Evolutionary conservation across 2,888 invertebrate species (phyloP), one percentile per base, ranked within the genome.

Genomic region (Sphecodes monilicornis): DNA sequence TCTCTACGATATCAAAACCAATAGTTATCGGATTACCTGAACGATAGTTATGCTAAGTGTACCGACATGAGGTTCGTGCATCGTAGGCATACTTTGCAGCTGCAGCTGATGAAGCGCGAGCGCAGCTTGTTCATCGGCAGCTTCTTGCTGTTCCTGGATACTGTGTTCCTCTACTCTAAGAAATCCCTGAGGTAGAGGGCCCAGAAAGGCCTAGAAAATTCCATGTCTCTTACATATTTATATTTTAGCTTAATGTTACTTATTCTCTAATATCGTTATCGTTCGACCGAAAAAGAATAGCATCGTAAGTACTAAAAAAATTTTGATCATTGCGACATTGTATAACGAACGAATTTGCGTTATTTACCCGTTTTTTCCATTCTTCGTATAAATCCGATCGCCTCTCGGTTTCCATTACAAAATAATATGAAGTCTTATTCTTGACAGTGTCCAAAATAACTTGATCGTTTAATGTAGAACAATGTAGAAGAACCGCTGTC

Each of bases 41-140:
- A 97, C 97, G 85, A 98, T 96, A 22, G 98, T 98, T 90, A 98
- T 97, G 93, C 97, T 98, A 60, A 98, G 96, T 81, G 97, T 96
- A 5, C 98, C 98, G 41, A 96, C 92, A 0, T 95, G 95, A 0
- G 95, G 95, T 0, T 95, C 96, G 0, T 95, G 95, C 79, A 95
- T 92, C 92, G 94, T 94, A 90, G 83, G 96, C 94, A 93, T 96
- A 95, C 85, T 96, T 94, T 88, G 95, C 94, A 92, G 95, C 90
- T 97, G 97, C 85, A 93, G 82, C 74, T 97, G 97, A 89, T 97
- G 97, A 43, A 97, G 93, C 54, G 97, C 97, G 68, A 97, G 93
- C 0, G 97, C 97, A 18, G 98, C 97, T 94, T 98, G 97, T 90
- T 97, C 97, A 95, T 98, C 98, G 1, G 97, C 96, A 73, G 97